These are phyloP conservation scores for Gymnobelideus leadbeateri DNA, from an alignment of 2,113 vertebrate genomes.

Conservation along the genomic window DNA sequence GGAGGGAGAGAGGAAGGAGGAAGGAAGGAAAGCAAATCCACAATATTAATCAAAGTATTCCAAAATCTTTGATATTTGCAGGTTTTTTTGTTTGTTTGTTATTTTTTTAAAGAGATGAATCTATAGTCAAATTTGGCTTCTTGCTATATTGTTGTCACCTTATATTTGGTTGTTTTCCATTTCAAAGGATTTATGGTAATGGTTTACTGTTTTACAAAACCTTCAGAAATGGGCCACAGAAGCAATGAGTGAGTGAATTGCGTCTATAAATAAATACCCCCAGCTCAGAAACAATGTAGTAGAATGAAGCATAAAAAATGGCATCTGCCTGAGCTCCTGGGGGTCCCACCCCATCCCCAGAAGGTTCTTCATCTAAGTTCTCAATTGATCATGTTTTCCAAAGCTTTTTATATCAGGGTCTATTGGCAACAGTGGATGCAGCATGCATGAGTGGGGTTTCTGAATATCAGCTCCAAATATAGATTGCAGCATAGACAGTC, in stretches of 20 bases:
- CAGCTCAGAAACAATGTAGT: slow-evolving; percentile 65
- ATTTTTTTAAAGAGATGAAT: slow-evolving; percentile 67
- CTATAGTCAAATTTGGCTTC: slow-evolving; percentile 58
- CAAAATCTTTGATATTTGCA: slow-evolving; percentile 25
- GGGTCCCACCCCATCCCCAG: slow-evolving; percentile 45
- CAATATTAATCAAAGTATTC: neutral
- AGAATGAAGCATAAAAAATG: slow-evolving; percentile 67
- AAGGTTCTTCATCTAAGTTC: slow-evolving; percentile 54
- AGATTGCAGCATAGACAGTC: slow-evolving; percentile 55
- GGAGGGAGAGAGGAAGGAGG: neutral
- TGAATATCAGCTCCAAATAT: slow-evolving; percentile 64
- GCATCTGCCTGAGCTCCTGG: slow-evolving; percentile 33
- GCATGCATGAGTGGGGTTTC: slow-evolving; percentile 51
- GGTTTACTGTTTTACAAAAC: slow-evolving; percentile 74
- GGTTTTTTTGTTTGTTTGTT: no score
- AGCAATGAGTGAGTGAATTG: slow-evolving; percentile 72
- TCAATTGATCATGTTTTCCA: slow-evolving; percentile 40
- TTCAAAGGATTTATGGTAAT: slow-evolving; percentile 77
- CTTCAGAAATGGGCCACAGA: slow-evolving; percentile 63
- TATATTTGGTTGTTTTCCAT: slow-evolving; percentile 68
- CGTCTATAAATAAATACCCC: slow-evolving; percentile 68
- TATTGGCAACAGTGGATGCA: slow-evolving; percentile 26
- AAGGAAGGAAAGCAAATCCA: neutral
- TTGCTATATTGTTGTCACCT: slow-evolving; percentile 62
- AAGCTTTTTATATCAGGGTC: slow-evolving; percentile 21